Evolutionary conservation across 2,888 invertebrate genomes (phyloP), one percentile per base, ranked within the genome.

Genomic region (Agonopterix heracliana): DNA sequence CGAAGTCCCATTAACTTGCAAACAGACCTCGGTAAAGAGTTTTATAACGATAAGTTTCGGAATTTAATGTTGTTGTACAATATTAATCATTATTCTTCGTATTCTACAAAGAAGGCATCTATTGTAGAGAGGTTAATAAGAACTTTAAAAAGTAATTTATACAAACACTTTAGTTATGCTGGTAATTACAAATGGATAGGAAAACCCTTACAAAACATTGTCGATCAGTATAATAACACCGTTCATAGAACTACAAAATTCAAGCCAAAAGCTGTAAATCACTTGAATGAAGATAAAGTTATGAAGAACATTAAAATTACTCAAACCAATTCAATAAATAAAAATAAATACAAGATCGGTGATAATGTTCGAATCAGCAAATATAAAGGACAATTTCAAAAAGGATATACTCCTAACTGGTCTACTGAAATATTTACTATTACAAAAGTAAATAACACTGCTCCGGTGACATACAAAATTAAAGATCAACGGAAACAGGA

Each of bases 351-450:
- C 14, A n/a, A 36, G 10, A 3, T 42, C 45, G 60, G 60, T 13
- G 61, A 62, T 49, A 34, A 38, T n/a, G 65, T 64, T 7, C 54
- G 64, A 14, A 56, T 62, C 41, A 64, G 63, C 38, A 62, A 62
- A 50, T 53, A 55, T 38, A 55, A 57, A 45, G 46, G 48, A 45
- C 14, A 47, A 9, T 63, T 66, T 53, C 45, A 46, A 9, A 63
- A 63, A 49, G 60, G 64, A 0, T 67, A 60, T 49, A 64, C 61
- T 41, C 62, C 66, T 1, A 61, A 61, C 44, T 71, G 66, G 64
- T 59, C 62, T 11, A 61, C 59, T 7, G 66, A 67, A 54, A 54
- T 66, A 43, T 68, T 69, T 54, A 60, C 54, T 51, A 59, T 67
- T 12, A 47, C 41, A 41, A 46, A 41, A 34, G 41, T 46, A 4